Evolutionary conservation across 2,113 vertebrate genomes (phyloP).

Genomic region (Vombatus ursinus): DNA sequence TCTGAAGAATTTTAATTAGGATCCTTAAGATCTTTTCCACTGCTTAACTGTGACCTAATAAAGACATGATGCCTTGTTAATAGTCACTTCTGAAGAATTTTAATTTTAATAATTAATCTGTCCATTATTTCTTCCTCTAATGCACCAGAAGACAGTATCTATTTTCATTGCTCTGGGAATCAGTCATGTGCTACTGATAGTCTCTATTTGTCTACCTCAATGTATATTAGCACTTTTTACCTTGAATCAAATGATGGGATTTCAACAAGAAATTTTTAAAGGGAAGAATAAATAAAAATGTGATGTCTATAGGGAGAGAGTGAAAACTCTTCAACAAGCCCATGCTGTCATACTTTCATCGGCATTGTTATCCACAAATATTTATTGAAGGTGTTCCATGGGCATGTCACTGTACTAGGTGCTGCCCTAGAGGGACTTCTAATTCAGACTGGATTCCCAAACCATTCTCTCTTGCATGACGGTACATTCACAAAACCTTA

Average conservation of each 20-base stretch:
- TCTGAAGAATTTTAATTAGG: conserved; percentile 54
- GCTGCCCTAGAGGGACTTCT: not conserved
- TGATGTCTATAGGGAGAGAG: not conserved
- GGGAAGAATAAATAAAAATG: not conserved
- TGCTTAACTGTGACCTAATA: conserved; percentile 24
- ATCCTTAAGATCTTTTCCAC: not conserved
- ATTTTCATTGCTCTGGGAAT: conserved; percentile 44
- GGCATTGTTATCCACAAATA: not conserved
- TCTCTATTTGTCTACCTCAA: not conserved
- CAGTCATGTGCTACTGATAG: conserved; percentile 36
- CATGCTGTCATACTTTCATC: conserved; percentile 16
- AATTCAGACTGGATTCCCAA: not conserved
- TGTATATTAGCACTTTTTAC: too few species aligned
- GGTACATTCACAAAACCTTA: not conserved
- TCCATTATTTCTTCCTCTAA: conserved; percentile 46
- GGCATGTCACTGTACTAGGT: too few species aligned
- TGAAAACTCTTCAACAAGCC: conserved; percentile 25
- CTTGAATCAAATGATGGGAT: not conserved
- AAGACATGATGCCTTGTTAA: conserved; percentile 33
- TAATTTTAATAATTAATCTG: conserved; percentile 62
- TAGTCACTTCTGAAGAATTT: conserved; percentile 55
- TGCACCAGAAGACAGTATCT: conserved; percentile 42
- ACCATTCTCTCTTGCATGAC: not conserved
- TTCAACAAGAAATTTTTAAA: conserved; percentile 38
- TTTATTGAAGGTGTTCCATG: conserved; percentile 15